Base-by-base conservation (phyloP, 2,113 vertebrate species). In the Istiophorus platypterus region DNA sequence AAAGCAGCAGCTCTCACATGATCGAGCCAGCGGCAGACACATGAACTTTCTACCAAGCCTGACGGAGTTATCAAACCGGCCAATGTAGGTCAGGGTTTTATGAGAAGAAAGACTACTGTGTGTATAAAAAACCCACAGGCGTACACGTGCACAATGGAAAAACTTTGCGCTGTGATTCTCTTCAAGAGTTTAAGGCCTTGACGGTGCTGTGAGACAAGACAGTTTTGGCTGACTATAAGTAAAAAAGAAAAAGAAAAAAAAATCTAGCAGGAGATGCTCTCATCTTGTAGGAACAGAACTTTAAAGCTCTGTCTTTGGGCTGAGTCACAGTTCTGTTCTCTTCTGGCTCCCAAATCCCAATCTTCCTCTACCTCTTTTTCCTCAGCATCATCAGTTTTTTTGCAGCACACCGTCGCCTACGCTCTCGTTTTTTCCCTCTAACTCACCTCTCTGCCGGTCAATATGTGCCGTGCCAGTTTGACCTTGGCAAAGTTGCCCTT, bases 401-500 rank as follows among this genome's bases (percentile, higher is more conserved):
- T n/a, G 45, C n/a, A 41, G 45, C 1, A 59, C 7, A n/a, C 7
- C 0, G 20, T 58, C 31, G 29, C 11, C 37, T 34, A 10, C 49
- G 4, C 0, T 34, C 37, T 10, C 18, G 15, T n/a, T n/a, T n/a
- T n/a, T 18, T 27, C 29, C 15, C 59, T 29, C 66, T 1, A 63
- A 84, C 90, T 89, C 88, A 98, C 97, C 97, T 98, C 97, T 82
- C 94, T 93, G 85, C 97, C 96, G 0, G 97, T 98, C 73, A 98
- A 92, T 75, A 98, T 96, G 93, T 98, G 97, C 31, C 97, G 94
- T 0, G 96, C 97, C 94, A 98, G 92, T 85, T 97, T 97, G 82
- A 98, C 97, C 86, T 98, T 98, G 94, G 97, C 97, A 0, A 98
- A 98, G 94, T 98, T 98, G 62, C 97, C 97, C 86, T 98, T 98